A percentile compares a stretch with the other conserved stretches of the same genome.
Evolutionary conservation across 2,888 invertebrate genomes (phyloP).

Genomic region (Chirona hameri): DNA sequence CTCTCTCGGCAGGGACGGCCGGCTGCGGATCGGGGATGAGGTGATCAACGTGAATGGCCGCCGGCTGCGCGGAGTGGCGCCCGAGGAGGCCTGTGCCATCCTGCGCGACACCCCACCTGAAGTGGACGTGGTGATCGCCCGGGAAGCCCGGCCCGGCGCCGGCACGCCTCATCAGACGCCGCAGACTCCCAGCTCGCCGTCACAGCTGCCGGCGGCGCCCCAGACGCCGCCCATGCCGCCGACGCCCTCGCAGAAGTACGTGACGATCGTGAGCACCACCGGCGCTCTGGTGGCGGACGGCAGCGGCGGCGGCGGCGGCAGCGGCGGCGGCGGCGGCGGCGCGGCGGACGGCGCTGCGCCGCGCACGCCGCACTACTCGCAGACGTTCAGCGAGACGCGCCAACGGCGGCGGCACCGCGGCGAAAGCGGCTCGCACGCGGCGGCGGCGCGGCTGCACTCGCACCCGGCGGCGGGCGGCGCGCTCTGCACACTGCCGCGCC

Average conservation of each 20-base stretch:
- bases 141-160: constrained; percentile 33
- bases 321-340: background rate
- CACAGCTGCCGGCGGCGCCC: background rate
- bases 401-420: constrained; percentile 2
- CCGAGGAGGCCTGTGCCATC: constrained; percentile 55
- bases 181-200: constrained; percentile 23
- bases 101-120: constrained; percentile 40
- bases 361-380: constrained; percentile 4
- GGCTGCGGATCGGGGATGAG: constrained; percentile 78
- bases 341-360: no score
- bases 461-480: background rate
- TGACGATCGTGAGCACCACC: background rate
- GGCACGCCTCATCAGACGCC: constrained; percentile 33
- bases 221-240: no score
- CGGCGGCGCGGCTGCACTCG: constrained; percentile 4
- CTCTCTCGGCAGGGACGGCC: constrained; percentile 60
- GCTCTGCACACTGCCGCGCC: constrained; percentile 34
- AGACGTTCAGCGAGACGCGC: constrained; percentile 8
- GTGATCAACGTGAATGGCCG: constrained; percentile 82
- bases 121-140: constrained; percentile 29
- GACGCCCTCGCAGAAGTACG: background rate
- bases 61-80: constrained; percentile 67
- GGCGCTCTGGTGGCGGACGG: background rate
- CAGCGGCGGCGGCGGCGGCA: background rate
- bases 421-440: background rate